A percentile compares a stretch with the other conserved stretches of the same genome.
These are phyloP conservation scores for Nothoprocta perdicaria DNA, from an alignment of 2,113 vertebrate genomes.

Conservation along the genomic window DNA sequence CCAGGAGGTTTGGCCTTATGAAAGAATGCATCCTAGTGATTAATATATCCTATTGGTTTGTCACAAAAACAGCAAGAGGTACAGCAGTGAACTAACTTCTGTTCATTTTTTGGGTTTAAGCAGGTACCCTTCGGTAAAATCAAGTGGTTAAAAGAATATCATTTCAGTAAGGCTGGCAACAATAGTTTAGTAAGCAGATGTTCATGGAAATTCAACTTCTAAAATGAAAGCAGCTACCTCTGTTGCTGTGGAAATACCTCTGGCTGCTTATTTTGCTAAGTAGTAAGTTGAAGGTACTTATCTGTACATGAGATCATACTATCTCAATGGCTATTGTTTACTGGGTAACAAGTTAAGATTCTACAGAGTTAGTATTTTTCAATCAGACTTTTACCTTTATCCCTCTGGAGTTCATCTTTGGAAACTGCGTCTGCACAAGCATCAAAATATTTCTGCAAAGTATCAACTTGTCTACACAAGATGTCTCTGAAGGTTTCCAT, in stretches of 20 bases:
- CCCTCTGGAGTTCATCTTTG: conserved; percentile 94
- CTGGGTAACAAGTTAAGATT: neutral
- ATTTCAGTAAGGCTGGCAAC: neutral
- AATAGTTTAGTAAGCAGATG: neutral
- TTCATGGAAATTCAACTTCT: neutral
- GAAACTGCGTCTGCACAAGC: conserved; percentile 89
- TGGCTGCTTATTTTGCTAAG: rapidly evolving
- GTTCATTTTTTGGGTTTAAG: neutral
- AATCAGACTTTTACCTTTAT: conserved; percentile 84
- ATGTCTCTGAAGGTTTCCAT: conserved; percentile 99
- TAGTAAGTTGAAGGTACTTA: rapidly evolving
- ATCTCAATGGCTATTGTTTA: neutral
- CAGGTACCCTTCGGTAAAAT: neutral
- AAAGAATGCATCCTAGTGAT: neutral
- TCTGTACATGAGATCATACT: neutral
- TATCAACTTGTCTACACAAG: conserved; percentile 86
- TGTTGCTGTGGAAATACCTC: neutral
- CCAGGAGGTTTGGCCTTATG: neutral
- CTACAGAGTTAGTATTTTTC: neutral
- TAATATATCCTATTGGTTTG: neutral
- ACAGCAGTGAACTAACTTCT: neutral
- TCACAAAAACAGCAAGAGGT: neutral
- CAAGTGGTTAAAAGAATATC: neutral
- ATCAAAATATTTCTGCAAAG: conserved; percentile 87
- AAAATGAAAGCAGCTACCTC: neutral